Evolutionary conservation across 2,113 vertebrate species (phyloP).

Genomic region (Rostratula benghalensis): DNA sequence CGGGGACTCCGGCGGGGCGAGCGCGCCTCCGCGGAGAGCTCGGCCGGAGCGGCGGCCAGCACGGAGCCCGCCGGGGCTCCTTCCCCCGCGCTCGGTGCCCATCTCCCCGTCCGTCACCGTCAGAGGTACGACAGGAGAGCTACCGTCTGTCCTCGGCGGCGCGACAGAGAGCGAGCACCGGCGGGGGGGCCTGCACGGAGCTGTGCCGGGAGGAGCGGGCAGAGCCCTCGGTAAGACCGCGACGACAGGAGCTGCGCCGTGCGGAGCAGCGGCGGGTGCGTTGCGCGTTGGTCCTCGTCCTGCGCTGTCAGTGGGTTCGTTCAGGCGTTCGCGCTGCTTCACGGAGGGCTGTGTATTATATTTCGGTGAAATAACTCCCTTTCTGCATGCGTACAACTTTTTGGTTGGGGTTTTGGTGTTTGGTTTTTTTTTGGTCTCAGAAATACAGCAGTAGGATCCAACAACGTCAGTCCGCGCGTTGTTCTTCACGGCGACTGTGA

Average conservation of each 20-base stretch:
- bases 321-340: not conserved
- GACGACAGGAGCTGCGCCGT: no score
- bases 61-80: not conserved
- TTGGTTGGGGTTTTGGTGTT: no score
- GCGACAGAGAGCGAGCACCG: not conserved
- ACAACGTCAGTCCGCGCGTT: not conserved
- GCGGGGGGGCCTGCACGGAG: not conserved
- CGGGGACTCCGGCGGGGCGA: not conserved
- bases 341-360: not conserved
- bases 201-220: not conserved
- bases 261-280: no score
- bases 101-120: no score
- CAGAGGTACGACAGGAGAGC: not conserved
- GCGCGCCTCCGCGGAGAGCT: not conserved
- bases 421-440: no score
- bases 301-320: not conserved
- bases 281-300: not conserved
- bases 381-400: not conserved
- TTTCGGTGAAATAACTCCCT: not conserved
- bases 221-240: not conserved
- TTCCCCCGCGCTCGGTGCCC: not conserved
- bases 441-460: not conserved
- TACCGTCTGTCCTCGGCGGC: not conserved
- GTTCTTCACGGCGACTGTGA: not conserved
- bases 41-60: not conserved